Base-by-base conservation (phyloP, 2,113 vertebrate species). In the Cyprinus carpio region DNA sequence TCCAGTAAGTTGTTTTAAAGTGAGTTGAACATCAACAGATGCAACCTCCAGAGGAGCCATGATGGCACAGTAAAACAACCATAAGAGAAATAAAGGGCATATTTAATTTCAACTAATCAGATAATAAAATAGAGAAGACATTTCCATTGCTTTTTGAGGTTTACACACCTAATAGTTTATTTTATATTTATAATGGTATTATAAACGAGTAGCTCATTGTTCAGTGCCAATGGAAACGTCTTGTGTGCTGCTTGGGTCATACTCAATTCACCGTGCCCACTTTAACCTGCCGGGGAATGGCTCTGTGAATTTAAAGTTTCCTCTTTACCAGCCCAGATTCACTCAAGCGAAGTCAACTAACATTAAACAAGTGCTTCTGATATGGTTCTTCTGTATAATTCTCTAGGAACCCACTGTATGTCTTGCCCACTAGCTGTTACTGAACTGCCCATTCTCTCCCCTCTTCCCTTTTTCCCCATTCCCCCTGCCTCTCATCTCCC, bases 371-470 rank as follows among this genome's bases (percentile, higher is more conserved):
- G 46, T 82, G n/a, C 62, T 88, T 71, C 49, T 74, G 15, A 23
- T 76, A 65, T 82, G 54, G 25, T 51, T 80, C 12, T 65, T 40
- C 56, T 82, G 71, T 67, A 23, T 64, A 67, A 23, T 79, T 84
- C 25, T 88, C 67, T 80, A 18, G 81, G 23, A 82, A 72, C 43
- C 65, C 27, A 56, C 23, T 58, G 10, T 82, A 69, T 72, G 40
- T 72, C 31, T 43, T 81, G 51, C 83, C 72, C 60, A 84, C 46
- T 69, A 72, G 64, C 80, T 51, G 79, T 65, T 78, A 83, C 84
- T 87, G 71, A 87, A 87, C 78, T 67, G 77, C 65, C 87, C 75
- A 85, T 79, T 82, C 43, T 82, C 56, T 87, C 72, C 85, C 85
- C 58, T 84, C 79, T 87, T 46, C 64, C 49, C 75, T 75, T 82